Base-by-base conservation (phyloP, 2,888 invertebrate species). In the Dynastes tityus region DNA sequence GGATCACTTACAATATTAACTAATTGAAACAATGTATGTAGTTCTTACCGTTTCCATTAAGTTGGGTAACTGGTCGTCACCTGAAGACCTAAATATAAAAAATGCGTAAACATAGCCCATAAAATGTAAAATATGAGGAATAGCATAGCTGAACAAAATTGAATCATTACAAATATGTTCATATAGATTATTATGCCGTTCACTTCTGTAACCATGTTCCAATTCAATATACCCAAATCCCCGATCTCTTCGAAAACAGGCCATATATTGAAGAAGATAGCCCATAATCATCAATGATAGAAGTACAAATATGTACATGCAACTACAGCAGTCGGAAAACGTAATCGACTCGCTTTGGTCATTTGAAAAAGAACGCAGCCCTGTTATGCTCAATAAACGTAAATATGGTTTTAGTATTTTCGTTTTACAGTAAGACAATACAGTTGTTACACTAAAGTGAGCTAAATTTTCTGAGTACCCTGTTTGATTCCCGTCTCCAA, bases 11-110 rank as follows among this genome's bases (percentile, higher is more conserved):
- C 45, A 11, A 8, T 45, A 11, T 45, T 45, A 8, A 45, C 45
- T 45, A 11, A 11, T 11, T 45, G 45, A 37, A 37, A 37, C 32
- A 37, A 22, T 22, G 22, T 22, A 37, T 5, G 6, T 37, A 37
- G 6, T 8, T 80, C 90, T 89, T 85, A 94, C 95, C 84, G 95
- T 91, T 88, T 96, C 96, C 92, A 96, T 95, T 71, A 96, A 90
- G 89, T 95, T 94, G 84, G 95, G 95, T 74, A 96, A 87, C 84
- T 96, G 95, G 86, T 96, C 96, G 85, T 95, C 95, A 86, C 96
- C 95, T 49, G 93, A 92, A 82, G 93, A 91, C 83, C 95, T 91
- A 86, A 95, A 94, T 73, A 95, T 89, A 85, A 93, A 92, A 76
- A 95, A 90, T 0, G 95, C 93, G 81, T 95, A 93, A 16, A 95